Base-by-base conservation (phyloP, 92 coral and sea anemone genomes). In the Phenganax marumi region DNA sequence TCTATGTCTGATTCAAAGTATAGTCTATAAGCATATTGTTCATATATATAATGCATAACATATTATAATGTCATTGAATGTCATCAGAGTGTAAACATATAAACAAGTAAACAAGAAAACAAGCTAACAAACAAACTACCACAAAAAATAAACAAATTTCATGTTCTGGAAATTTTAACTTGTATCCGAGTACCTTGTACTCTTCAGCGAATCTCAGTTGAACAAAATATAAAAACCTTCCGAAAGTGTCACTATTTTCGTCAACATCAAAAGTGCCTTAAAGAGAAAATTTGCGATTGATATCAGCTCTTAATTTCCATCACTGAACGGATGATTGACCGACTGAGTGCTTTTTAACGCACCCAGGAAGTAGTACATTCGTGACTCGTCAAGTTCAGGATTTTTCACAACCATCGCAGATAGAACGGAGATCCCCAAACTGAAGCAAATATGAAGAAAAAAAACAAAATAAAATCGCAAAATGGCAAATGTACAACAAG, bases 161-260 rank as follows among this genome's bases (percentile, higher is more conserved):
- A 33, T 33, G 5, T 33, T 33, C 43, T 33, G 43, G 43, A 1
- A 33, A 33, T 33, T 33, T 33, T 33, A 33, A 33, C 13, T 53
- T 33, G 19, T 19, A 17, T 6, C 68, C 18, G 16, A 33, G 5
- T 33, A 82, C 86, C 72, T 78, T 61, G 60, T 78, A 78, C 26
- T 58, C 83, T 63, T 78, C 83, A 14, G 83, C 83, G 48, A 78
- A 78, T 61, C 83, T 65, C 21, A 78, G 73, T 78, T 78, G 83
- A 14, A 78, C 83, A 61, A 78, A 46, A 23, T 25, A 61, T 4
- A 50, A 5, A 48, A 78, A 49, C 7, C 73, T 55, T 14, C 83
- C 83, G 63, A 61, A 61, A 1, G 49, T 43, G 14, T 78, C 83
- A 24, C 73, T 63, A 6, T 78, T 47, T 46, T 61, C 72, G 73